Evolutionary conservation across 2,113 vertebrate species (phyloP), one percentile per base, ranked within the genome.

Genomic region (Polypterus bichir): DNA sequence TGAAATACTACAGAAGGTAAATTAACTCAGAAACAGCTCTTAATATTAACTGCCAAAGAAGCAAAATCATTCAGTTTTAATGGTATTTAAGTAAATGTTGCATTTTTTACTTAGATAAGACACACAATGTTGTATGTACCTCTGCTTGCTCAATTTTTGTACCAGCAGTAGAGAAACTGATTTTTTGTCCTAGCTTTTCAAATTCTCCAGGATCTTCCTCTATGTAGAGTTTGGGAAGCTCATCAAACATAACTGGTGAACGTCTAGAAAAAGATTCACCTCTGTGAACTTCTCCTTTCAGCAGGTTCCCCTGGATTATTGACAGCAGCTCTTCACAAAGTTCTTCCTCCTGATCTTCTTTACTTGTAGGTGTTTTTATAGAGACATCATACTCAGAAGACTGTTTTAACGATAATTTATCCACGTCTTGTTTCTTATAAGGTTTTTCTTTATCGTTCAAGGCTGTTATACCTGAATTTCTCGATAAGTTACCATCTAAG

Each of bases 141-240:
- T 27, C 27, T 27, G 27, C 27, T 27, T 27, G 27, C 27, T 27
- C 27, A 27, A 27, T 27, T 27, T 27, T 27, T 27, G 27, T 27
- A 27, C 27, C 27, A 27, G 27, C 27, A 27, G 27, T 27, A 27
- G 27, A 27, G 27, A 27, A 27, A 27, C 27, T 27, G 27, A 27
- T 27, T 27, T 27, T 27, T 27, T 27, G 27, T 27, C 27, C 27
- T 27, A 27, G 27, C 70, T 66, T 59, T 64, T 44, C 56, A 62
- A 57, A 61, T 56, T 79, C 70, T 44, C 79, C 75, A 5, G 64
- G 70, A 44, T 90, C 89, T 71, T 98, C 94, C 71, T 88, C 79
- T 78, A 97, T 93, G 76, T 88, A 87, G 65, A 97, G 77, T 68
- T 82, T 77, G 57, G 82, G 68, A 51, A 70, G 74, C 67, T 71